Conservation (phyloP, 2,113 vertebrate genomes). For the Peucedramus taeniatus region DNA sequence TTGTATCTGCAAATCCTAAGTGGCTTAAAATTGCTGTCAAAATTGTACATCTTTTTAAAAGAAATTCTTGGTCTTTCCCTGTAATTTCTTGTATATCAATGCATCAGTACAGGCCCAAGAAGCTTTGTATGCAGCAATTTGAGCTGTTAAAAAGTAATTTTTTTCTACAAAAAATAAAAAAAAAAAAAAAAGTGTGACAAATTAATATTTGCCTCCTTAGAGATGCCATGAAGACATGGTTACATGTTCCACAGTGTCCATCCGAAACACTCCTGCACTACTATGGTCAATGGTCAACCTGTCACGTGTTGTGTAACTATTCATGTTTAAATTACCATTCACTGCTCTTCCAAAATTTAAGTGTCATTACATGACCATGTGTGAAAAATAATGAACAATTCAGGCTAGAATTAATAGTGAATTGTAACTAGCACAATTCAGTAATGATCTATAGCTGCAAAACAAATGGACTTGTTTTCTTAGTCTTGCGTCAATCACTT, state of each 20-base stretch:
- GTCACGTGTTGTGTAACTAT: not conserved
- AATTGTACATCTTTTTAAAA: not conserved
- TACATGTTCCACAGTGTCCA: not conserved
- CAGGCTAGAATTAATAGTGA: not conserved
- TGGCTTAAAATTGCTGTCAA: not conserved
- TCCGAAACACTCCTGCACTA: not conserved
- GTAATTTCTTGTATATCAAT: not conserved
- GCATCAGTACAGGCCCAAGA: not conserved
- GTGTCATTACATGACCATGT: not conserved
- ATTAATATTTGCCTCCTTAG: not conserved
- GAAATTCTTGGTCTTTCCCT: rapidly evolving
- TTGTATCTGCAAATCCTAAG: not conserved
- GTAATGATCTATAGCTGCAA: not conserved
- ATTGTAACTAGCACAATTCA: not conserved
- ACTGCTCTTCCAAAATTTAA: not conserved
- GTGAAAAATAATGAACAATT: not conserved
- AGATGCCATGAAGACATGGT: not conserved
- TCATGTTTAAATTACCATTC: not conserved
- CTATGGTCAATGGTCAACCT: not conserved
- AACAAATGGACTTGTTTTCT: not conserved
- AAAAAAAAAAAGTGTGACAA: not conserved
- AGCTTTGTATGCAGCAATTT: not conserved
- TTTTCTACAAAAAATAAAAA: not conserved
- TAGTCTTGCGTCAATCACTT: not conserved
- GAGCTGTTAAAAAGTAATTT: not conserved